Base-by-base conservation (phyloP, 2,113 vertebrate species). In the Gnathonemus echidnorhynchus region DNA sequence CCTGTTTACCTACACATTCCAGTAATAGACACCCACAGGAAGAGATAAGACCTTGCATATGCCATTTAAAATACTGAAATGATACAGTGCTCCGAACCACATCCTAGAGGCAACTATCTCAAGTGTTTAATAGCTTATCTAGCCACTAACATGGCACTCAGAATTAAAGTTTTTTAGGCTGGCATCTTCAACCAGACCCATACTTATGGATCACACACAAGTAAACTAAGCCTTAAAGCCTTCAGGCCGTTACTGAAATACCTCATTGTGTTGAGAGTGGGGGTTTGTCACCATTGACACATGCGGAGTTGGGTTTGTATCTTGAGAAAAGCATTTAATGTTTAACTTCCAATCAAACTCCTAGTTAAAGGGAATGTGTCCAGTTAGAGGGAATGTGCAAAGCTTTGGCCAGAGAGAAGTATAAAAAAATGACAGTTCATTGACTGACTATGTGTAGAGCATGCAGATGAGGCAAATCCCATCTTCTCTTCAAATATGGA, bases 1-100 rank as follows among this genome's bases (percentile, higher is more conserved):
- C 86, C 49, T 53, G 86, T 52, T 87, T 87, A 87, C 86, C 86
- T 87, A 56, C 50, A 87, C 86, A 87, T 52, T 87, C 86, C 86
- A 53, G 86, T 87, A 87, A 87, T 9, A 87, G 49, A 87, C 86
- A 87, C 50, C 49, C 49, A 39, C 48, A 87, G n/a, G 27, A 87
- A 53, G 50, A 87, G 86, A 87, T 87, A 87, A 87, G 86, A 21
- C 50, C 8, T 48, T 56, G 31, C 31, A 53, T 39, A 53, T 87
- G 86, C 49, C 86, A 87, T 87, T 87, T 87, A 56, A 87, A 87
- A 87, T 87, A 87, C 48, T 56, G 86, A 53, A 53, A 35, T 13
- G 86, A 87, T 87, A 87, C 48, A 87, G 6, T 31, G 17, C 86
- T 35, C 86, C 48, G 56, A 87, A 87, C 86, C 86, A 87, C 86